These are phyloP conservation scores for Brachionus calyciflorus DNA, from an alignment of 1,140 invertebrate genomes.

Conservation along the genomic window DNA sequence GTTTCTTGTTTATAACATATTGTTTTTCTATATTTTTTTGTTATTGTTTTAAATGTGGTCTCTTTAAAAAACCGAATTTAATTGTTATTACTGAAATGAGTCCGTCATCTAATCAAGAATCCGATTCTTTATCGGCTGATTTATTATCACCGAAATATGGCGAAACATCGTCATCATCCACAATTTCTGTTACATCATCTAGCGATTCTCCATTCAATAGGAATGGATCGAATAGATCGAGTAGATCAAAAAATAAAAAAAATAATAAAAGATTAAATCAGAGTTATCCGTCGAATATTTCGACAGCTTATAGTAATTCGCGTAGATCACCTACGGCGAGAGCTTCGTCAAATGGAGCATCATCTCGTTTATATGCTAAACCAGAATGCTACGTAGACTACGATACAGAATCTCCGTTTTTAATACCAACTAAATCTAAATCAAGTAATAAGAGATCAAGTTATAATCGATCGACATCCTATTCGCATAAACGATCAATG, in stretches of 20 bases:
- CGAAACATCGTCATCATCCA: not conserved
- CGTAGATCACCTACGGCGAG: not conserved
- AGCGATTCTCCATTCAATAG: not conserved
- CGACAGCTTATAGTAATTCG: not conserved
- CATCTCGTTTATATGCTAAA: not conserved
- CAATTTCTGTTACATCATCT: not conserved
- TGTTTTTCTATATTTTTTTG: conserved; percentile 26
- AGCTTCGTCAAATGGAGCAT: not conserved
- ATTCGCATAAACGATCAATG: not conserved
- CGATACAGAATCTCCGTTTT: not conserved
- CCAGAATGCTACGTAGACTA: not conserved
- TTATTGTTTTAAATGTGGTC: conserved; percentile 31
- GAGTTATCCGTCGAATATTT: not conserved
- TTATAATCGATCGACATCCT: not conserved
- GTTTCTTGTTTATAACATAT: not conserved
- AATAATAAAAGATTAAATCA: not conserved
- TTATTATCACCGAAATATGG: not conserved
- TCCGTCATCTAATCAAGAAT: not conserved
- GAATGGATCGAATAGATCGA: not conserved
- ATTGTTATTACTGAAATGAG: not conserved
- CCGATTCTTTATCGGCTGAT: not conserved
- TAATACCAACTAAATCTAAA: not conserved
- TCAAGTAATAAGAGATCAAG: not conserved
- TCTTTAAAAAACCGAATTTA: conserved; percentile 30
- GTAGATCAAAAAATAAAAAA: not conserved